These are phyloP conservation scores for Cephus runcator DNA, from an alignment of 2,888 invertebrate species.

Conservation along the genomic window DNA sequence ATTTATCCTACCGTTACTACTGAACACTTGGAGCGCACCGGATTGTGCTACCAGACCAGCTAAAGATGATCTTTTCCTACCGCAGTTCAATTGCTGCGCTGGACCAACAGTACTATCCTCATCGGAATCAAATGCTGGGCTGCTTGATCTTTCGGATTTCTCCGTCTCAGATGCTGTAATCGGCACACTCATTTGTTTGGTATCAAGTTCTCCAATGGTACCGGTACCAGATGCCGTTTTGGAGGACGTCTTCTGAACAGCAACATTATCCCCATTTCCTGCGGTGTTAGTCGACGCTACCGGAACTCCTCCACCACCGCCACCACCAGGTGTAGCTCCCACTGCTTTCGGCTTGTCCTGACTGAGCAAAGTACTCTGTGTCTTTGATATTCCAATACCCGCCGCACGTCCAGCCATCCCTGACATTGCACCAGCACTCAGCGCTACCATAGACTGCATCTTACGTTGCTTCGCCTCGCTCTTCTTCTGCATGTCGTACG, in stretches of 20 bases:
- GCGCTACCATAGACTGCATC: slow-evolving; percentile 93
- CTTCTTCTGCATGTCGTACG: slow-evolving; percentile 96
- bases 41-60: slow-evolving; percentile 78
- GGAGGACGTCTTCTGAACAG: background rate
- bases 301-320: slow-evolving; percentile 42
- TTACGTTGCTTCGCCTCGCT: slow-evolving; percentile 96
- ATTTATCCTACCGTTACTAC: slow-evolving; percentile 53
- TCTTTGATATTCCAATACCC: slow-evolving; percentile 85
- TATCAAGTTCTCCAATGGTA: slow-evolving; percentile 12
- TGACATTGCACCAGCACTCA: slow-evolving; percentile 90
- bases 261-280: background rate
- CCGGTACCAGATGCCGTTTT: background rate
- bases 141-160: slow-evolving; percentile 87
- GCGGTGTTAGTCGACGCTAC: slow-evolving; percentile 9
- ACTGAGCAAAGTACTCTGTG: slow-evolving; percentile 73
- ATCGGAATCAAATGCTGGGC: slow-evolving; percentile 94
- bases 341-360: slow-evolving; percentile 77
- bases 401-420: slow-evolving; percentile 91
- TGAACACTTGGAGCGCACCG: slow-evolving; percentile 67
- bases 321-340: slow-evolving; percentile 63
- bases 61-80: slow-evolving; percentile 74
- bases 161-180: slow-evolving; percentile 71
- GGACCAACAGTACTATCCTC: slow-evolving; percentile 80
- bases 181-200: slow-evolving; percentile 30
- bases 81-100: slow-evolving; percentile 52